Conservation (phyloP, 2,797 vertebrate species). For the Leucoraja ocellata region DNA sequence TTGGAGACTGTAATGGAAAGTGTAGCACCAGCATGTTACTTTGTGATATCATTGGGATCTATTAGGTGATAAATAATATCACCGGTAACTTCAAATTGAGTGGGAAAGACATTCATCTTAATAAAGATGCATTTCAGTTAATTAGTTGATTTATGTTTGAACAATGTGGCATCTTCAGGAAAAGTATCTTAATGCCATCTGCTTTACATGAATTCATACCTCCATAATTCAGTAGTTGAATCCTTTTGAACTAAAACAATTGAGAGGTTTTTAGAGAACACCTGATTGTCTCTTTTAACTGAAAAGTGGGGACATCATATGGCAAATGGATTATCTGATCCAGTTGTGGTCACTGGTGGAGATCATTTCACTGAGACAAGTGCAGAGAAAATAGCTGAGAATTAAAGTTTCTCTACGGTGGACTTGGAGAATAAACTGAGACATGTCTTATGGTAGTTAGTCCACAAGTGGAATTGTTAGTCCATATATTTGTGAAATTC, state of each 20-base stretch:
- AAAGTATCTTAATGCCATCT: neutral
- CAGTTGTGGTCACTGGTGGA: neutral
- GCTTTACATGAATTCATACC: neutral
- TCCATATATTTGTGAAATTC: no score
- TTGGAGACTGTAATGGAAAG: neutral
- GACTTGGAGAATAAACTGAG: no score
- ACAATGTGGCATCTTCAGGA: neutral
- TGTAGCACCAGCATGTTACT: neutral
- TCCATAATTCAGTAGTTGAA: neutral
- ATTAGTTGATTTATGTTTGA: constrained; percentile 5
- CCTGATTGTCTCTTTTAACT: neutral
- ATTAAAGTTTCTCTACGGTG: neutral
- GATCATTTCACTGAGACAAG: neutral
- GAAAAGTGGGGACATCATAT: neutral
- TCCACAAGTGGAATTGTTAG: no score
- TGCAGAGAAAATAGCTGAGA: neutral
- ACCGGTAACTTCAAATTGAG: neutral
- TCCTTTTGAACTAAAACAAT: constrained; percentile 11
- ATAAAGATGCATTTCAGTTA: constrained; percentile 8
- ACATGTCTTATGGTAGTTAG: no score
- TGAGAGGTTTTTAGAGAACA: neutral
- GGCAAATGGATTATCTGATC: neutral
- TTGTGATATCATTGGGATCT: neutral
- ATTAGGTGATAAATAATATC: constrained; percentile 7
- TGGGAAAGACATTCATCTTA: neutral